Base-by-base conservation (phyloP, 2,113 vertebrate species). In the Daphoenositta chrysoptera region DNA sequence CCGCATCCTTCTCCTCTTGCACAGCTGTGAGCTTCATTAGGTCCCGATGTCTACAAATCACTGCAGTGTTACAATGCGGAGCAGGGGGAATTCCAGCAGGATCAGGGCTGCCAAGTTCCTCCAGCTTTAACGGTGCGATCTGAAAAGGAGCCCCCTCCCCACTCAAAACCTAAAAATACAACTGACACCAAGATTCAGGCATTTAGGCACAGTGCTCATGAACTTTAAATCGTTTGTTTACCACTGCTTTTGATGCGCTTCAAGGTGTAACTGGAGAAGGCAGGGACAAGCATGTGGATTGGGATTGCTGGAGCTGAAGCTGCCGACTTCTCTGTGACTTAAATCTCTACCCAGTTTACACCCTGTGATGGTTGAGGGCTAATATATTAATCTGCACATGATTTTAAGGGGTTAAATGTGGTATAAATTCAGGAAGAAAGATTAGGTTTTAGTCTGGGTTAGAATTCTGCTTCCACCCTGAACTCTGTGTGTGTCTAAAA, bases 41-140 rank as follows among this genome's bases (percentile, higher is more conserved):
- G 97, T 91, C 96, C 96, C 17, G 30, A 94, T 71, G 89, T 65
- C 97, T 96, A 94, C 97, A 97, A 97, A 98, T 95, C 97, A 96
- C 83, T 65, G 86, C 91, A 87, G 93, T 79, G 88, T 83, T 97
- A 96, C 96, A 96, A 95, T 94, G 96, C 86, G 75, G 94, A 95
- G 96, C 68, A 8, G 90, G 98, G 98, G 98, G 98, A 98, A 98
- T 98, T 98, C 98, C 98, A 93, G 94, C 72, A 68, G 45, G 10
- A 71, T 0, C 3, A 54, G 57, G 33, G 30, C 89, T 97, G 97
- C 98, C 98, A 98, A 98, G 95, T 98, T 97, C 97, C 95, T 98
- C 18, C 51, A 97, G 97, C 93, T 96, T 94, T 97, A 97, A 95
- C 37, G 13, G 76, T 18, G 39, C 3, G 4, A 80, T 76, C 82